Conservation (phyloP, 2,888 invertebrate genomes). For the Pammene aurita region DNA sequence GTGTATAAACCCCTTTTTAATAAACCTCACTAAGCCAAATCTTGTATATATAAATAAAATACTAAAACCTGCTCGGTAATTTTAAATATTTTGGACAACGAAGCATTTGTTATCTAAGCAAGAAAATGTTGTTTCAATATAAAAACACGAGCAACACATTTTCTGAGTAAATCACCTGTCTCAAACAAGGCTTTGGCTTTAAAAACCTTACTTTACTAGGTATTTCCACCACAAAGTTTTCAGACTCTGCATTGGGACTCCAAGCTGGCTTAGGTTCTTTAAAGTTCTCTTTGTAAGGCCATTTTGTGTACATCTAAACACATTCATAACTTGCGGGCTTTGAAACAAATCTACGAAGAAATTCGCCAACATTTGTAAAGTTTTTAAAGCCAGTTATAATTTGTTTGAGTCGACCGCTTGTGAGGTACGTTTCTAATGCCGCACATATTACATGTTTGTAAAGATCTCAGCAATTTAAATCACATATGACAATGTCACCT, state of each 20-base stretch:
- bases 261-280: constrained; percentile 45
- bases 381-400: constrained; percentile 7
- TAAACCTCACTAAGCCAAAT: no score
- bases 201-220: constrained; percentile 10
- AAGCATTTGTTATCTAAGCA: neutral
- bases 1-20: no score
- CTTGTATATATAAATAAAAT: no score
- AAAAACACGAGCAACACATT: neutral
- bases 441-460: neutral
- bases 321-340: constrained; percentile 22
- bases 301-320: constrained; percentile 29
- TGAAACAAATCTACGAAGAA: constrained; percentile 20
- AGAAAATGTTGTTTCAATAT: constrained; percentile 1
- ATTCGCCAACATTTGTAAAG: constrained; percentile 9
- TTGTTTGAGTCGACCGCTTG: constrained; percentile 3
- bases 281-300: constrained; percentile 26
- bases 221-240: constrained; percentile 20
- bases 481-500: no score
- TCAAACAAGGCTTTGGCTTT: constrained; percentile 11
- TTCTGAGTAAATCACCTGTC: constrained; percentile 1
- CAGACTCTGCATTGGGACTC: constrained; percentile 46
- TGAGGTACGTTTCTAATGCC: constrained; percentile 1
- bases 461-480: neutral
- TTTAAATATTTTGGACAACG: neutral
- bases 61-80: neutral